phyloP scores from a whole-genome alignment of 2,888 invertebrate species.

The Penaeus monodon region DNA sequence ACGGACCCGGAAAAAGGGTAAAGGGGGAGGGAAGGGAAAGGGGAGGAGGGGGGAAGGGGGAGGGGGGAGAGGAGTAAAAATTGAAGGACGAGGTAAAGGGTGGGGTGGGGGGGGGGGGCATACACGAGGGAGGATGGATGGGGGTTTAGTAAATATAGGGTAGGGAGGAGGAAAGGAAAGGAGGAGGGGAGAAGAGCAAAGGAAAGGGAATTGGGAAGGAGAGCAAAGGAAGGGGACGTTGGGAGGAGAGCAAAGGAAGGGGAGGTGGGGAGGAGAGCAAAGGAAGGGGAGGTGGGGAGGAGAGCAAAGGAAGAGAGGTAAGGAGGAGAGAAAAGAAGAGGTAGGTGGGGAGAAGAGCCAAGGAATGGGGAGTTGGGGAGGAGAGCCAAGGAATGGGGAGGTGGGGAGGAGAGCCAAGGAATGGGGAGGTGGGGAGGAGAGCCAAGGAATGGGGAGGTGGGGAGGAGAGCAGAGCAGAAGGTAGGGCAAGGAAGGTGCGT shows the following conservation, averaged over 20 bases:
- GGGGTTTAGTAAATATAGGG: no score
- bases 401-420: not conserved
- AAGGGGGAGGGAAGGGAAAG: not conserved
- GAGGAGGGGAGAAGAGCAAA: not conserved
- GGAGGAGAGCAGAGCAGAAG: not conserved
- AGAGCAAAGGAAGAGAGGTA: not conserved
- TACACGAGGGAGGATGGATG: no score
- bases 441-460: not conserved
- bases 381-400: not conserved
- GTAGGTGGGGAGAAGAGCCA: no score
- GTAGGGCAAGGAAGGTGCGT: no score
- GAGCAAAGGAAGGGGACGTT: not conserved
- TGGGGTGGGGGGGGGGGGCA: not conserved
- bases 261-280: not conserved
- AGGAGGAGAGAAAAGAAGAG: no score
- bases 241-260: not conserved
- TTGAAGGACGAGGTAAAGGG: no score
- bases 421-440: not conserved
- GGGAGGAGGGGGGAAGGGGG: not conserved
- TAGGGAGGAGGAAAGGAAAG: no score
- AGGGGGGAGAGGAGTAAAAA: no score
- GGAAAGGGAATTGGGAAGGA: not conserved
- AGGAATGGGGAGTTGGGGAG: not conserved
- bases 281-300: not conserved
- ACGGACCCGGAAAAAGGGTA: not conserved